phyloP scores from a whole-genome alignment of 2,797 vertebrate genomes.

The Otus scops region DNA sequence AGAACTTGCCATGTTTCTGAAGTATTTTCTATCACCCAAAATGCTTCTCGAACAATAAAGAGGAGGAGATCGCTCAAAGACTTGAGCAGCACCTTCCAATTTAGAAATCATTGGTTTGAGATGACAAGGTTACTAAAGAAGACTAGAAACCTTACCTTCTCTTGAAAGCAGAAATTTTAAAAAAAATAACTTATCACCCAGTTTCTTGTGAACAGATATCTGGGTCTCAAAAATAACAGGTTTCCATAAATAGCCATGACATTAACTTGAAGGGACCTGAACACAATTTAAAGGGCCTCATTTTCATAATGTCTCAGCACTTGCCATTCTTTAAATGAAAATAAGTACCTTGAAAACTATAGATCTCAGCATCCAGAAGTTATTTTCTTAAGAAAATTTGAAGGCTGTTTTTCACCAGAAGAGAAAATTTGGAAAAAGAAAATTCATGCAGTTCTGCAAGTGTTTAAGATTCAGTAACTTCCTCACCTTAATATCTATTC shows the following conservation, averaged over 20 bases:
- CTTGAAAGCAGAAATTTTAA: background rate
- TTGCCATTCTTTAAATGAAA: background rate
- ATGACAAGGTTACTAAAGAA: background rate
- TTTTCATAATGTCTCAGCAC: background rate
- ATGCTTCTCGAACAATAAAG: background rate
- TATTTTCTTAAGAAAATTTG: background rate
- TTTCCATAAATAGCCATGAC: background rate
- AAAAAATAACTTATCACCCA: background rate
- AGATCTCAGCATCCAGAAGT: background rate
- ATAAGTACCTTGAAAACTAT: background rate
- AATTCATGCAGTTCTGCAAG: background rate
- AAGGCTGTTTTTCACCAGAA: background rate
- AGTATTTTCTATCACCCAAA: background rate
- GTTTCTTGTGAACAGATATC: background rate
- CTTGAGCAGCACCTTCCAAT: background rate
- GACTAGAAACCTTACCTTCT: background rate
- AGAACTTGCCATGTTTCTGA: background rate
- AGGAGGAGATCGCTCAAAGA: background rate
- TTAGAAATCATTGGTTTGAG: background rate
- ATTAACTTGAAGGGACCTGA: background rate
- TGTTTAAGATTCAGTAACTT: background rate
- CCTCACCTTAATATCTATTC: background rate
- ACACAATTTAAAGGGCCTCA: background rate
- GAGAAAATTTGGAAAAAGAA: background rate
- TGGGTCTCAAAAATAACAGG: background rate